Percentiles rank a stretch among this genome's conserved stretches.
Evolutionary conservation across 2,888 invertebrate species (phyloP).

Genomic region (Allophyes oxyacanthae): DNA sequence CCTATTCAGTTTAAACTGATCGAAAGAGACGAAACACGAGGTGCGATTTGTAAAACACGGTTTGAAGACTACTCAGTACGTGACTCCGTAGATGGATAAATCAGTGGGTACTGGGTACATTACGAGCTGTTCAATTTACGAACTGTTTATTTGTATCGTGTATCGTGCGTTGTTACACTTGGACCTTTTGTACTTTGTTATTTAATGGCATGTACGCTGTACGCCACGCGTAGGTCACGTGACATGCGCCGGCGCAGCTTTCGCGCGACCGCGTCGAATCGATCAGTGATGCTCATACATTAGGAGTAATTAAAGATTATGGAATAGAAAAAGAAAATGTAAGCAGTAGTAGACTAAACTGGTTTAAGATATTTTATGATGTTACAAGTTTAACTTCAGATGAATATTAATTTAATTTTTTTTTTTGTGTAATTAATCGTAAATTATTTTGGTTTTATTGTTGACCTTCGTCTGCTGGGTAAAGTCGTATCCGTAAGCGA

Average conservation of each 20-base stretch:
- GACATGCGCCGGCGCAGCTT: slow-evolving; percentile 56
- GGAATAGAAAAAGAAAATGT: slow-evolving; percentile 38
- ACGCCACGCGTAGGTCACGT: slow-evolving; percentile 73
- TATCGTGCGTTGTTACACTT: neutral
- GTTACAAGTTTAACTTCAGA: slow-evolving; percentile 8
- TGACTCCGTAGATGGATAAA: too few relatives aligned
- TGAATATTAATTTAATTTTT: slow-evolving; percentile 17
- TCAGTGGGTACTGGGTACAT: too few relatives aligned
- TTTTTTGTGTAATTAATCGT: slow-evolving; percentile 28
- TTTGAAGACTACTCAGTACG: too few relatives aligned
- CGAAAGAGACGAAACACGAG: too few relatives aligned
- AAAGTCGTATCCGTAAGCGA: neutral
- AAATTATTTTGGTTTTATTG: slow-evolving; percentile 19
- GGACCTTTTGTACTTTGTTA: slow-evolving; percentile 19
- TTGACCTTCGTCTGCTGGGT: slow-evolving; percentile 12
- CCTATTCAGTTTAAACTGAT: too few relatives aligned
- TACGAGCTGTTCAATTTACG: too few relatives aligned
- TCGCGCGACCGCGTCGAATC: slow-evolving; percentile 43
- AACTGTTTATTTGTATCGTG: too few relatives aligned
- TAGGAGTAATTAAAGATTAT: slow-evolving; percentile 50
- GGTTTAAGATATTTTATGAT: slow-evolving; percentile 23
- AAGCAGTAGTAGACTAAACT: slow-evolving; percentile 21
- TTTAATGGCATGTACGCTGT: neutral
- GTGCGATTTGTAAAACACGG: too few relatives aligned
- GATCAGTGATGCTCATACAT: slow-evolving; percentile 50